Evolutionary conservation across 2,113 vertebrate genomes (phyloP), one percentile per base, ranked within the genome.

Genomic region (Bungarus multicinctus): DNA sequence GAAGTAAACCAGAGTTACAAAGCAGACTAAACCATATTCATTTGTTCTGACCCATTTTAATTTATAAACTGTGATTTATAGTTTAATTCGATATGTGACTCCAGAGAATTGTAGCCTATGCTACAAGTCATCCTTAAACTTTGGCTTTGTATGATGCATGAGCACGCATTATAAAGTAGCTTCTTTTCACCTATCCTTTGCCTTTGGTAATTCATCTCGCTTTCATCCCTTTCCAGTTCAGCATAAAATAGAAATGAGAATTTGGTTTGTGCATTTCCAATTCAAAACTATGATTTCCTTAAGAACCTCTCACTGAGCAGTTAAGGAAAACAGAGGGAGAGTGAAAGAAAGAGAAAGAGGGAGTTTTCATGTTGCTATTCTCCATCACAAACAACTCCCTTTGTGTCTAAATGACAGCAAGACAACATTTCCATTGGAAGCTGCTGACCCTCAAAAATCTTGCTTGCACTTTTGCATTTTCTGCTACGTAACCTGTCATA

Each of bases 381-480:
- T 53, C 14, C 89, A 90, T 30, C 88, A 52, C 43, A 90, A 90
- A 93, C 88, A 93, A 93, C 30, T 90, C n/a, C 45, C 88, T n/a
- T 27, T 60, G 54, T 87, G 69, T 57, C 74, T 64, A 87, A 87
- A 90, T 93, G 92, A 93, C 92, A 93, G 53, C 74, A 39, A 86
- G 39, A 89, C 92, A 92, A 34, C 88, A 86, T 60, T 93, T 86
- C 58, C 88, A 90, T 90, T 47, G 16, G 54, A 60, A n/a, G 55
- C 54, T 90, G 92, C 55, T 93, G 92, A 93, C 89, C 92, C 92
- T 86, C 92, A 93, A 90, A 90, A 64, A 43, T 57, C 53, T 90
- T 86, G 74, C 81, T 87, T 93, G 89, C 89, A 90, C 45, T 64
- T 86, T 47, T 86, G 55, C 45, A 23, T 60, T 86, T 87, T 43